These are phyloP conservation scores for Halcyon chelicuti DNA, from an alignment of 2,797 vertebrate genomes.

Conservation along the genomic window DNA sequence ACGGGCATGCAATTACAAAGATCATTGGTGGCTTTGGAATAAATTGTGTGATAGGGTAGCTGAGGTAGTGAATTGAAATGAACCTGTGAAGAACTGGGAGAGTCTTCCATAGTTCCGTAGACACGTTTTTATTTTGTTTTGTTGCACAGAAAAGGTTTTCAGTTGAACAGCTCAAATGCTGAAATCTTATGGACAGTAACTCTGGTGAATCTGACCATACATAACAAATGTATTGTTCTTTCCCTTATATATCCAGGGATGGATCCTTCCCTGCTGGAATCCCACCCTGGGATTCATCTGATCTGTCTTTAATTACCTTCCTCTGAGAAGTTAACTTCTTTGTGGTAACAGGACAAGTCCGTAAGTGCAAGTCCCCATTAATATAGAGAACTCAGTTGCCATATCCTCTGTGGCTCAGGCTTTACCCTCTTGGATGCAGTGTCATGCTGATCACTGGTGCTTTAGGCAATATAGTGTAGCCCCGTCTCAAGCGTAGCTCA, in stretches of 20 bases:
- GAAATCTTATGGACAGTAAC: not conserved
- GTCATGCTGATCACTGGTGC: fast-evolving
- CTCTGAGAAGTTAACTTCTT: not conserved
- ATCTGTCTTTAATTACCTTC: not conserved
- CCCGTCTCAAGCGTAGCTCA: not conserved
- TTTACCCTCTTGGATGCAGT: not conserved
- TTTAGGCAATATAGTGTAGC: not conserved
- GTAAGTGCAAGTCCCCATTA: not conserved
- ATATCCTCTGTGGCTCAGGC: not conserved
- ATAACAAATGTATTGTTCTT: not conserved
- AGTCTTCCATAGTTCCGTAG: not conserved
- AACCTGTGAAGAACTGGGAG: not conserved
- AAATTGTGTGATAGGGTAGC: not conserved
- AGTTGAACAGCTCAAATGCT: not conserved
- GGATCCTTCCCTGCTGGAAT: not conserved
- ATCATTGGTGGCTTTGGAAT: not conserved
- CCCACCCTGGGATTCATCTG: not conserved
- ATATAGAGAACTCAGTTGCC: not conserved
- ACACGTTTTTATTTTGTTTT: not conserved
- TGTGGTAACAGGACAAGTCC: not conserved
- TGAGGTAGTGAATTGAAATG: not conserved
- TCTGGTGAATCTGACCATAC: not conserved
- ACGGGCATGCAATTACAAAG: not conserved
- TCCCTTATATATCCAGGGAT: not conserved
- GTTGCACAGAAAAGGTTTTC: not conserved